Conservation (phyloP, 2,888 invertebrate genomes). For the Pimpla rufipes region DNA sequence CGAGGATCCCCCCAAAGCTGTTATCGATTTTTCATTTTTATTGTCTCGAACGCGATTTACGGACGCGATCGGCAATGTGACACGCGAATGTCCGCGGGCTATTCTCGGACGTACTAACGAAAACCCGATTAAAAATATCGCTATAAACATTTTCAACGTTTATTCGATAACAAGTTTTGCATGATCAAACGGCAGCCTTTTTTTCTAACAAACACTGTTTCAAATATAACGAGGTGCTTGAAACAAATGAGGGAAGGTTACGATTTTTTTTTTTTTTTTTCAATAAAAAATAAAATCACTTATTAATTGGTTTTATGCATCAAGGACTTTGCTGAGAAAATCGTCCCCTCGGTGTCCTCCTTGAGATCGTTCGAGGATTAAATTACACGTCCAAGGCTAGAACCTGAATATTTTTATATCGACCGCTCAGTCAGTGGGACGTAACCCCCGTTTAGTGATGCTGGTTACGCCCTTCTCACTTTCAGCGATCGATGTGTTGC, state of each 20-base stretch:
- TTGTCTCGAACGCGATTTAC: constrained; percentile 34
- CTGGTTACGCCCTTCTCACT: constrained; percentile 11
- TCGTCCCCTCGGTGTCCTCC: neutral
- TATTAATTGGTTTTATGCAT: neutral
- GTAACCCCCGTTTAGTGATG: neutral
- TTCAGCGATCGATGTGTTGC: neutral
- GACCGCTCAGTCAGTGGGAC: constrained; percentile 2
- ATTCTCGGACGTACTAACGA: constrained; percentile 36
- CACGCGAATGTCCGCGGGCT: constrained; percentile 33
- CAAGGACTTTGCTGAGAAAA: neutral
- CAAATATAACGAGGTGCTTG: too few relatives aligned
- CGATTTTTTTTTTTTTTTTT: neutral
- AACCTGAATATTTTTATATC: constrained; percentile 1
- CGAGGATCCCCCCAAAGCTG: constrained; percentile 39
- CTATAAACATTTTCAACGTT: neutral
- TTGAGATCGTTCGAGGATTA: neutral
- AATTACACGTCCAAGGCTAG: neutral
- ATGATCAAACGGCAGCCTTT: neutral
- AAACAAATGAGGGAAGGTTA: neutral
- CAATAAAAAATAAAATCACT: neutral
- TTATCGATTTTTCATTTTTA: constrained; percentile 52
- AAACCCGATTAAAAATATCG: constrained; percentile 25
- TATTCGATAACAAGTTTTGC: neutral
- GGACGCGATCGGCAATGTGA: neutral
- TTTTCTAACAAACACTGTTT: too few relatives aligned